Conservation (phyloP, 2,113 vertebrate species). For the Solea solea region DNA sequence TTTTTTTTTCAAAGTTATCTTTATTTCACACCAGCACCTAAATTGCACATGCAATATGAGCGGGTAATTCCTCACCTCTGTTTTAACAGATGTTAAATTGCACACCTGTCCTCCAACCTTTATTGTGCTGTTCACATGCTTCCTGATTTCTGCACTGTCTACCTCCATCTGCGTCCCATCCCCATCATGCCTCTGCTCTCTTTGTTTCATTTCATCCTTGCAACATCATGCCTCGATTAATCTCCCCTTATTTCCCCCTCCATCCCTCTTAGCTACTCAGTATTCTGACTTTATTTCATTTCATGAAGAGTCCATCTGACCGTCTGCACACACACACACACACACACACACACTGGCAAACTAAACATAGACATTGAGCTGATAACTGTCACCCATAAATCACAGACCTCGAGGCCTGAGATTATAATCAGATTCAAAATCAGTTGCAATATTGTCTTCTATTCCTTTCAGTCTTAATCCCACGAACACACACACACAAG, state of each 20-base stretch:
- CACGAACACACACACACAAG: conserved; percentile 7
- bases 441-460: conserved; percentile 41
- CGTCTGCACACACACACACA: not conserved
- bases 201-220: conserved; percentile 48
- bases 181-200: conserved; percentile 20
- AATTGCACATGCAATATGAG: not conserved
- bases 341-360: conserved; percentile 1
- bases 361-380: conserved; percentile 23
- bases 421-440: conserved; percentile 55
- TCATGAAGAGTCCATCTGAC: conserved; percentile 36
- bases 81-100: not conserved
- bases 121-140: not conserved
- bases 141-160: conserved; percentile 6
- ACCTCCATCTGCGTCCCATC: conserved; percentile 10
- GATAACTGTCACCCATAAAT: conserved; percentile 68
- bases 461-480: conserved; percentile 18
- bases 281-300: conserved; percentile 72
- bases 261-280: conserved; percentile 44
- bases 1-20: not conserved
- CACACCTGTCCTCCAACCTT: conserved; percentile 6
- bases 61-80: not conserved
- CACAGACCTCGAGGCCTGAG: conserved; percentile 9
- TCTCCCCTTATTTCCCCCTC: conserved; percentile 15
- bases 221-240: conserved; percentile 28
- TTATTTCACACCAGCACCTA: too few species aligned